Evolutionary conservation across 2,888 invertebrate species (phyloP).

Genomic region (Oscheius sp.): DNA sequence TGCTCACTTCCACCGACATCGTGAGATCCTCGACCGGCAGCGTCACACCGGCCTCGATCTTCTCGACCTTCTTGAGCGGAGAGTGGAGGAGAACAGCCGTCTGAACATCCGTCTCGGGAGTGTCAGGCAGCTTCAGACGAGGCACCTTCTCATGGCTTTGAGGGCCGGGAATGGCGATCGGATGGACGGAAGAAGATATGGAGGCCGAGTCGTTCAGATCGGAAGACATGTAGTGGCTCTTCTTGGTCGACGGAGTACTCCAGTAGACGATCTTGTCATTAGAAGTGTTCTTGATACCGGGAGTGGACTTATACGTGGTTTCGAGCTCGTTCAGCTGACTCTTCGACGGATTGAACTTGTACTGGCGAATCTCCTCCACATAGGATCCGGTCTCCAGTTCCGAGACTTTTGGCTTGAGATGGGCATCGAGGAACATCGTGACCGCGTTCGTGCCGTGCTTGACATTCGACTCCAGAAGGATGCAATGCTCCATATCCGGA

Average conservation of each 20-base stretch:
- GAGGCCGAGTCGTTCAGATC: not conserved
- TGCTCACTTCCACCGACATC: conserved; percentile 14
- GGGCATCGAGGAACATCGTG: not conserved
- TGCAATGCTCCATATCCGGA: not conserved
- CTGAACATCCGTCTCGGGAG: not conserved
- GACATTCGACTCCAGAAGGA: not conserved
- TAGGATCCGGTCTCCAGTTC: not conserved
- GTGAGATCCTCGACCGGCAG: not conserved
- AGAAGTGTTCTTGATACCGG: not conserved
- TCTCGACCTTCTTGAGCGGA: not conserved
- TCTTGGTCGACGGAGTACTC: not conserved
- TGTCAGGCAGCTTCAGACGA: not conserved
- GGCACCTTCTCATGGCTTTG: not conserved
- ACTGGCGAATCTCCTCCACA: conserved; percentile 6
- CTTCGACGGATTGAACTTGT: not conserved
- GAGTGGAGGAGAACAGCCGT: not conserved
- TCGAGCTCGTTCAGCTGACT: not conserved
- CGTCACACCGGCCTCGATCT: not conserved
- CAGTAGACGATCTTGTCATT: no score
- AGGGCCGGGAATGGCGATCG: conserved; percentile 15
- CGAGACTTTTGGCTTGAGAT: not conserved
- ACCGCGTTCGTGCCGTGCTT: not conserved
- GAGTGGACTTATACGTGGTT: not conserved
- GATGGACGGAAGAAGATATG: conserved; percentile 1
- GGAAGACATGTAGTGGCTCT: not conserved